These are phyloP conservation scores for Rotaria magnacalcarata DNA, from an alignment of 2,888 invertebrate species.

Conservation along the genomic window DNA sequence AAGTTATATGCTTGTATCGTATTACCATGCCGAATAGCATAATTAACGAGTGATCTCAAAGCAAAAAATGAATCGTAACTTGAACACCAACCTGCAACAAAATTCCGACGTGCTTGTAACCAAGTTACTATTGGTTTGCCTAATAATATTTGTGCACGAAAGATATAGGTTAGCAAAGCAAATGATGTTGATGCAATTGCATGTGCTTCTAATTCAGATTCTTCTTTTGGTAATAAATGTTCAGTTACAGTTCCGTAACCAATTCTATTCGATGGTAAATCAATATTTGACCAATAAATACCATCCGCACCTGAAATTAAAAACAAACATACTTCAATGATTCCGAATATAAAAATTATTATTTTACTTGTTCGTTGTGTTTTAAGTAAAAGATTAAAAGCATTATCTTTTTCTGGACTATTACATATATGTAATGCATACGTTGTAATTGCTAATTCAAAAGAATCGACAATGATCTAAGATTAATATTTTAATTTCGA, in stretches of 20 bases:
- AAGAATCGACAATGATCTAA: neutral
- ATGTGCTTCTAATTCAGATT: constrained; percentile 67
- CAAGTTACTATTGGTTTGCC: constrained; percentile 53
- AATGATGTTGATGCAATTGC: constrained; percentile 89
- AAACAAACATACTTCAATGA: neutral
- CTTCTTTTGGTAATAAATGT: constrained; percentile 50
- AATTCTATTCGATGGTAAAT: neutral
- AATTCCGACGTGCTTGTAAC: constrained; percentile 57
- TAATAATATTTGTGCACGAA: constrained; percentile 48
- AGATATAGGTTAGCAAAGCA: constrained; percentile 73
- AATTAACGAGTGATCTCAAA: constrained; percentile 38
- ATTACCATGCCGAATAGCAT: constrained; percentile 41
- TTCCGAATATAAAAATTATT: neutral
- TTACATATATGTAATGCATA: constrained; percentile 39
- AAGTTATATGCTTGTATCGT: constrained; percentile 39
- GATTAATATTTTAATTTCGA: neutral
- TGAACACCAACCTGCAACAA: constrained; percentile 51
- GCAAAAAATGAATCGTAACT: constrained; percentile 44
- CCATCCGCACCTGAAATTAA: neutral
- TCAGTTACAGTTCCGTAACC: constrained; percentile 48
- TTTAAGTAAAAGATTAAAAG: neutral
- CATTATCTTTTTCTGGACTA: constrained; percentile 33
- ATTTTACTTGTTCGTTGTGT: neutral
- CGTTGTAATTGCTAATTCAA: constrained; percentile 21
- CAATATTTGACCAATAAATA: constrained; percentile 32